Base-by-base conservation (phyloP, 37 sponge, comb jelly and placozoan species). In the Geodia barretti region DNA sequence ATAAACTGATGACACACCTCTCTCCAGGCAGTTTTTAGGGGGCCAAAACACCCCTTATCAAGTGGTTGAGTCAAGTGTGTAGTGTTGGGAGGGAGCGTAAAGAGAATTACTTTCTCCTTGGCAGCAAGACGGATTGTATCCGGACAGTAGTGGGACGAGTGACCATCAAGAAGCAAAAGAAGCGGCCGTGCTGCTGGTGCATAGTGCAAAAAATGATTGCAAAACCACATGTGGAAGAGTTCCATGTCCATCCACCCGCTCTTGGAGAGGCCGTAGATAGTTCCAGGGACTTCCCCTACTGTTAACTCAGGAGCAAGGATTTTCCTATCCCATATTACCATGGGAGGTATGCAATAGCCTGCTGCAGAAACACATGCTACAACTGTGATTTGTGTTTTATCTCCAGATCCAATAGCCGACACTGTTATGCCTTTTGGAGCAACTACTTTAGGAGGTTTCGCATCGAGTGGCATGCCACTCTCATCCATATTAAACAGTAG, bases 31-130 rank as follows among this genome's bases (percentile, higher is more conserved):
- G 8, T 3, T 35, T 86, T 86, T 29, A 86, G 60, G 32, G 75
- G 64, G 3, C 59, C 74, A 64, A 86, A 86, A 4, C 23, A 21
- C 23, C 87, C 76, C 31, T 78, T 77, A 32, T 86, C 81, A 3
- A 86, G 75, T 36, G 87, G 87, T 67, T 86, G 87, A 14, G 72
- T n/a, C 4, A 79, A 42, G 65, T 86, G 87, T 7, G 79, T 86
- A 42, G 87, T 73, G 38, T 86, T 68, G n/a, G 87, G 87, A 9
- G 80, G 81, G 1, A 86, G 81, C 7, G 26, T 42, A 72, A 81
- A 79, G 3, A 86, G 28, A 24, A 81, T 70, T 21, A 86, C 68
- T 29, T 70, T 36, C 28, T 77, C 33, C 5, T 47, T 31, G 30
- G 81, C 80, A 39, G 87, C 87, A 9, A 72, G 9, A 11, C 72